Base-by-base conservation (phyloP, 2,113 vertebrate genomes). In the Uria aalge region DNA sequence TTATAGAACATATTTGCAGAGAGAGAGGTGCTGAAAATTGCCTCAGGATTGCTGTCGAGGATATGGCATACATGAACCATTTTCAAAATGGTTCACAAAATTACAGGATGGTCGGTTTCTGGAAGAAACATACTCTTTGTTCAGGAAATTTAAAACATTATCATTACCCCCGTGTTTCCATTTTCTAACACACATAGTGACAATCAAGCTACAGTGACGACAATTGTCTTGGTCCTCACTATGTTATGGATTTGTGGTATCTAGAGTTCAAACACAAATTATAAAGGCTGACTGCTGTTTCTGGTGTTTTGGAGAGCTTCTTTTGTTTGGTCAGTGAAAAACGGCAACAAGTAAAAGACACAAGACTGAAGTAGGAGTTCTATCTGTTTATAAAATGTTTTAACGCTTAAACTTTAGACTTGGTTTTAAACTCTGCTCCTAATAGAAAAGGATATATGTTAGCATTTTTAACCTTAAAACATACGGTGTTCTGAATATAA, bases 271-370 rank as follows among this genome's bases (percentile, higher is more conserved):
- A 85, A 50, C 2, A 84, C 5, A 47, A 87, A 83, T 27, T 57
- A 18, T 9, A 15, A 55, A 59, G 0, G 0, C n/a, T 63, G 11
- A 21, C 38, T 63, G 4, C 14, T 36, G 5, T 59, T 77, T 45
- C 26, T 78, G 11, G 20, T n/a, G 47, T 45, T 92, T 72, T 34
- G 11, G 26, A 63, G 34, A 62, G 5, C 1, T 60, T 52, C 12
- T 69, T n/a, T 62, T 16, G 2, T 59, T 63, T 38, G 21, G 6
- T 50, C 16, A 68, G 21, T 2, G 6, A 66, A 81, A 57, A 72
- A 48, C 22, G 12, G 2, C 23, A 40, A 62, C 4, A 71, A 73
- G 20, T 24, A 66, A 77, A 32, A 66, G 15, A 66, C 19, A 27
- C 1, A 53, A 71, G 36, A 71, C 10, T 62, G 26, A 73, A 74